These are phyloP conservation scores for Mellilla xanthometata DNA, from an alignment of 2,888 invertebrate genomes.

Conservation along the genomic window DNA sequence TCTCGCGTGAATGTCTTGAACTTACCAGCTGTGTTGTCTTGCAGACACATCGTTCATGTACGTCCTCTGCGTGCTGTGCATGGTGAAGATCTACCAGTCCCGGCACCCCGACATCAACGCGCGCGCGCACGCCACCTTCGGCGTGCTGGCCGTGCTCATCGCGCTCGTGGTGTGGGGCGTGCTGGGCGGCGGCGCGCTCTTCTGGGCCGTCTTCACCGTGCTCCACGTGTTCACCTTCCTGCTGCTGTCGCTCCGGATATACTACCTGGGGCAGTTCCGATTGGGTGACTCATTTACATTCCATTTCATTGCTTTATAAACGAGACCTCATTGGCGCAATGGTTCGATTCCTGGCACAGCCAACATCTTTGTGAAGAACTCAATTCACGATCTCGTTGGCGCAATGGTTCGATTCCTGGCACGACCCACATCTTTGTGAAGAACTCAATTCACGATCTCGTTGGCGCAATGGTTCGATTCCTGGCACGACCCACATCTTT, in stretches of 20 bases:
- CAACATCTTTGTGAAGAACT: no score
- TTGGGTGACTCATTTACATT: constrained; percentile 71
- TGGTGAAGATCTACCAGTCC: constrained; percentile 94
- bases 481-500: no score
- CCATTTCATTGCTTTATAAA: no score
- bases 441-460: no score
- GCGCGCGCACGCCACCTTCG: constrained; percentile 90
- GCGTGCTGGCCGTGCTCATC: constrained; percentile 89
- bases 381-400: no score
- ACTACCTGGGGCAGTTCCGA: constrained; percentile 90
- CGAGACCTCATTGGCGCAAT: no score
- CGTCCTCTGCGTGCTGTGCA: constrained; percentile 92
- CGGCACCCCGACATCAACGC: constrained; percentile 96
- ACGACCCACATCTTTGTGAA: no score
- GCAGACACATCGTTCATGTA: constrained; percentile 97
- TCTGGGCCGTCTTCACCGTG: constrained; percentile 90
- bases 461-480: no score
- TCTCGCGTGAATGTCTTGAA: no score
- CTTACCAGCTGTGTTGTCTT: no score
- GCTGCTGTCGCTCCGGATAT: constrained; percentile 87
- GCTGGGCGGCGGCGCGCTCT: constrained; percentile 84
- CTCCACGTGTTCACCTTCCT: constrained; percentile 87
- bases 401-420: no score
- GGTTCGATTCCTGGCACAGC: no score
- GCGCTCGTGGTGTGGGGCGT: constrained; percentile 88